A percentile compares a stretch with the other conserved stretches of the same genome.
Conservation (phyloP, 2,888 invertebrate species). For the Apotomis capreana region DNA sequence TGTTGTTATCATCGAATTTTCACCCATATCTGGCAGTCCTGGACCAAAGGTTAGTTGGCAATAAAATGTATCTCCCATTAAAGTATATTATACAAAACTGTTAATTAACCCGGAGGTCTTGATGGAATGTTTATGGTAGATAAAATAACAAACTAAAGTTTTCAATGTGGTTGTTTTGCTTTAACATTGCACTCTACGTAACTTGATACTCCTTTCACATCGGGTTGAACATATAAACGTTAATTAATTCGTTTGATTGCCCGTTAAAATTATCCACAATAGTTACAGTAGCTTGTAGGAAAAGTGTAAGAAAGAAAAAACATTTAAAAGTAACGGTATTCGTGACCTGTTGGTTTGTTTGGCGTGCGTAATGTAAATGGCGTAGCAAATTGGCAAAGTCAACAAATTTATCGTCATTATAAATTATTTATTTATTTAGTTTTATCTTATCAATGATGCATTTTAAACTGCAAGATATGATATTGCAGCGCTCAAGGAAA, state of each 20-base stretch:
- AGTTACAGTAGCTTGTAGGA: not conserved
- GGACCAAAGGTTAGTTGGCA: too few species aligned
- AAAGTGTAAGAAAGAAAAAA: too few species aligned
- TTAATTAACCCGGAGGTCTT: not conserved
- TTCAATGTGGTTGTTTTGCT: slow-evolving; percentile 41
- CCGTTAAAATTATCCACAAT: slow-evolving; percentile 26
- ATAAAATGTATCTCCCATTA: too few species aligned
- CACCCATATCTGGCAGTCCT: too few species aligned
- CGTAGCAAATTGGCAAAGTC: slow-evolving; percentile 7
- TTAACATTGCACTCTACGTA: slow-evolving; percentile 48
- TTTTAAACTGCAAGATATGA: slow-evolving; percentile 1
- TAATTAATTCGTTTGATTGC: slow-evolving; percentile 53
- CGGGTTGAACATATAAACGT: slow-evolving; percentile 59
- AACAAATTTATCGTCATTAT: not conserved
- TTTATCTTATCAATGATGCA: slow-evolving; percentile 17
- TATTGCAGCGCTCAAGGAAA: slow-evolving; percentile 13
- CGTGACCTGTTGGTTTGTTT: too few species aligned
- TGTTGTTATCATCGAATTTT: too few species aligned
- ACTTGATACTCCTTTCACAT: slow-evolving; percentile 53
- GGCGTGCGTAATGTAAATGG: not conserved
- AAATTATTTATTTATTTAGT: not conserved
- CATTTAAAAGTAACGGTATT: too few species aligned
- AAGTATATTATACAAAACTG: not conserved
- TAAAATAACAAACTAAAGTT: slow-evolving; percentile 43
- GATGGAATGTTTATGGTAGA: slow-evolving; percentile 9